Evolutionary conservation across 2,888 invertebrate species (phyloP), one percentile per base, ranked within the genome.

Genomic region (Myopa testacea): DNA sequence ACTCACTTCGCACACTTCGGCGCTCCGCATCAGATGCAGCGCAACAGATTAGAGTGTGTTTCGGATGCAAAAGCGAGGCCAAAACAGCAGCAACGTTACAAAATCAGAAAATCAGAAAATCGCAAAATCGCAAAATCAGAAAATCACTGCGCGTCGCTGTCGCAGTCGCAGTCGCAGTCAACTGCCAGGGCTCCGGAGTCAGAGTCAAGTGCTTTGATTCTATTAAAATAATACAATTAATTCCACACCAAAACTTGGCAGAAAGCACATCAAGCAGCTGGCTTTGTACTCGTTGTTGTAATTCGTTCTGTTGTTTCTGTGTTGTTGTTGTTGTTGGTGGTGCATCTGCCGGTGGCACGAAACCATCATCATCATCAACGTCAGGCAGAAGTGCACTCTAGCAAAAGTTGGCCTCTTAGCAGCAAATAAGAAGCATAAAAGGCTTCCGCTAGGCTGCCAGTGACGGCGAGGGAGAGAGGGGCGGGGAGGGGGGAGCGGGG

Each of bases 141-240:
- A 45, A 45, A 45, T 45, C 45, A 45, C 8, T 16, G 2, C n/a
- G 5, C 26, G 67, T 38, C 34, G 67, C 16, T 26, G 37, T 16
- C 4, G 10, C 16, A 67, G 67, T 38, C 34, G 67, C 16, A 37
- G 67, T 16, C 40, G 40, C 37, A 67, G 40, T 67, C 67, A 67
- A 63, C 63, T 26, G 26, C 63, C 26, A 37, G 12, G 4, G 26
- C 62, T 62, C 7, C 62, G 37, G 26, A 5, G 52, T 55, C 52
- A 16, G 38, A 63, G 52, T 65, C 65, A 75, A 75, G 69, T 67
- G 38, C 73, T 79, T 70, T 73, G 73, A 76, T 79, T 79, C 69
- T 76, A 78, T 79, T 79, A 79, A 78, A 79, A 79, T 79, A 78
- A 79, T 79, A 74, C 76, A 79, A 78, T 79, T 79, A 79, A 76